Evolutionary conservation across 2,888 invertebrate genomes (phyloP).

Genomic region (Spodoptera picta): DNA sequence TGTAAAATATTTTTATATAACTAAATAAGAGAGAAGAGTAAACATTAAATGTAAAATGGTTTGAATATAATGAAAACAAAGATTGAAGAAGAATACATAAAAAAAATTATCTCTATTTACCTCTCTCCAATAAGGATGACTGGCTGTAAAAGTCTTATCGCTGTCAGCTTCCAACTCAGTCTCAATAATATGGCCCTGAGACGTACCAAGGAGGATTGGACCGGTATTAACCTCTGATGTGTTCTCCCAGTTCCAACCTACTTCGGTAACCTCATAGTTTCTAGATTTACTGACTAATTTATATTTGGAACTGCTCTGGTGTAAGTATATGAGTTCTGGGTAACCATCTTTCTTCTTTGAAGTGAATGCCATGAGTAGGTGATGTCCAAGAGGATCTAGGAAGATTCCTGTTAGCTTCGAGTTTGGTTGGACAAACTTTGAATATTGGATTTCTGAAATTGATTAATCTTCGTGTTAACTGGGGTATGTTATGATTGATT

Average conservation of each 20-base stretch:
- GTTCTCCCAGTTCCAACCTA: slow-evolving; percentile 95
- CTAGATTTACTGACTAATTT: slow-evolving; percentile 90
- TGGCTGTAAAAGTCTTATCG: slow-evolving; percentile 94
- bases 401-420: slow-evolving; percentile 91
- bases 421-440: slow-evolving; percentile 89
- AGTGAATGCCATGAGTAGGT: slow-evolving; percentile 93
- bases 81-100: not conserved
- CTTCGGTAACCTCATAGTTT: slow-evolving; percentile 95
- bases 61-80: no score
- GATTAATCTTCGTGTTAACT: not conserved
- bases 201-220: slow-evolving; percentile 96
- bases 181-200: slow-evolving; percentile 96
- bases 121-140: slow-evolving; percentile 95
- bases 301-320: slow-evolving; percentile 92
- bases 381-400: slow-evolving; percentile 95
- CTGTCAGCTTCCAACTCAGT: slow-evolving; percentile 94
- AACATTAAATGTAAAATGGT: no score
- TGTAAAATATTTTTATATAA: no score
- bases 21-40: no score
- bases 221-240: slow-evolving; percentile 92
- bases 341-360: slow-evolving; percentile 88
- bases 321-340: slow-evolving; percentile 94
- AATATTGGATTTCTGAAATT: slow-evolving; percentile 92
- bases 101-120: slow-evolving; percentile 81
- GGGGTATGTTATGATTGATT: no score